A percentile compares a stretch with the other conserved stretches of the same genome.
phyloP scores from a whole-genome alignment of 2,113 vertebrate species.

The Myanophis thanlyinensis region DNA sequence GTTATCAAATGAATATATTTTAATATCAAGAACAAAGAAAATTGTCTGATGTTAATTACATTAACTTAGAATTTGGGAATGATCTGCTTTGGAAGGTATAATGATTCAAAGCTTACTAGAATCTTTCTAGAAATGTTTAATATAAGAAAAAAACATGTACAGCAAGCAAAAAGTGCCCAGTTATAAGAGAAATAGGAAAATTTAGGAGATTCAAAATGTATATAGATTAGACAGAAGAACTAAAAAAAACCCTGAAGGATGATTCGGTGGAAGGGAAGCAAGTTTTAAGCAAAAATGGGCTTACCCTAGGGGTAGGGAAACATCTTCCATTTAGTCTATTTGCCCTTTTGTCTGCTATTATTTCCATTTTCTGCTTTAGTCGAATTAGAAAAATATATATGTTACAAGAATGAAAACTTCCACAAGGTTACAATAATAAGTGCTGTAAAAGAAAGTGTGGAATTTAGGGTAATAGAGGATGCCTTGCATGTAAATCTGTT shows the following conservation, averaged over 20 bases:
- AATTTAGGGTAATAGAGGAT: background rate
- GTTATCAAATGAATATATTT: conserved; percentile 20
- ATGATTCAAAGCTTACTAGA: background rate
- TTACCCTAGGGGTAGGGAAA: background rate
- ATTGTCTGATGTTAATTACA: background rate
- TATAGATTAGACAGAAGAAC: background rate
- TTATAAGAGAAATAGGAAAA: background rate
- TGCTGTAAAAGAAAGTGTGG: background rate
- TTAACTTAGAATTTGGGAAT: background rate
- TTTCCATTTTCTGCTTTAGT: background rate
- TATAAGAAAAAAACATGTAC: background rate
- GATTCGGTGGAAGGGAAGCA: background rate
- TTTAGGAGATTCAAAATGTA: background rate
- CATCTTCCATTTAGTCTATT: background rate
- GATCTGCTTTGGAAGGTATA: background rate
- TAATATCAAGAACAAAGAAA: conserved; percentile 2
- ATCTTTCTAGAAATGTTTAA: background rate
- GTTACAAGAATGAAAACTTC: background rate
- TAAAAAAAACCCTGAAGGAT: background rate
- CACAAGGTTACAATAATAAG: background rate
- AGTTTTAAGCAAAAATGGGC: background rate
- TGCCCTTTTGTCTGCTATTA: background rate
- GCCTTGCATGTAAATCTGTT: background rate
- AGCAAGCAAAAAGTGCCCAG: background rate
- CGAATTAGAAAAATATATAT: background rate